Percentiles rank a stretch among this genome's conserved stretches.
Evolutionary conservation across 2,113 vertebrate genomes (phyloP).

Genomic region (Octodon degus): DNA sequence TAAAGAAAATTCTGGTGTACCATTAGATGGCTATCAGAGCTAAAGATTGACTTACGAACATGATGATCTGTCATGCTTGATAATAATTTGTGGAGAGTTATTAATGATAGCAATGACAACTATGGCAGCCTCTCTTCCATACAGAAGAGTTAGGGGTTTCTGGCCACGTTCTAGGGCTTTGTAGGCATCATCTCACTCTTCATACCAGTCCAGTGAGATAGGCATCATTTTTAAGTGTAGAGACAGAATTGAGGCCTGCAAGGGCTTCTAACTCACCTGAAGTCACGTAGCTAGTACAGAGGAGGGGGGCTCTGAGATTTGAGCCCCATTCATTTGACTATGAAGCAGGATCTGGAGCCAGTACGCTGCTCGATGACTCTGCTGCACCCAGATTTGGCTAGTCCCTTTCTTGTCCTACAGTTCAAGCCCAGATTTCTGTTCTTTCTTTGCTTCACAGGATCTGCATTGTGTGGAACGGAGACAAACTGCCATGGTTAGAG

Average conservation of each 20-base stretch:
- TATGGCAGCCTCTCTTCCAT: not conserved
- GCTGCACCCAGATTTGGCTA: not conserved
- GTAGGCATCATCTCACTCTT: not conserved
- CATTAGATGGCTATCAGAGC: not conserved
- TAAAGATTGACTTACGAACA: not conserved
- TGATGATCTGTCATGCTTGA: not conserved
- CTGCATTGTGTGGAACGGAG: not conserved
- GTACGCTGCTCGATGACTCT: rapidly evolving
- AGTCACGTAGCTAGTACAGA: not conserved
- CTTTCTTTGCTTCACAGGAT: not conserved
- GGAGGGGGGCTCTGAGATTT: conserved; percentile 38
- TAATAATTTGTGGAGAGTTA: not conserved
- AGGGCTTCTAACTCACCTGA: not conserved
- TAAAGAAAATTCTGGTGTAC: not conserved
- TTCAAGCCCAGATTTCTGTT: not conserved
- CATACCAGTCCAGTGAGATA: not conserved
- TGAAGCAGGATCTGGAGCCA: not conserved
- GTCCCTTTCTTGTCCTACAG: not conserved
- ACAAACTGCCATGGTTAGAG: not conserved
- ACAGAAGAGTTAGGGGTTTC: not conserved
- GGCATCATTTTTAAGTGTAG: not conserved
- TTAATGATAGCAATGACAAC: not conserved
- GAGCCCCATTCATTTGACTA: not conserved
- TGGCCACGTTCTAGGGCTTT: not conserved
- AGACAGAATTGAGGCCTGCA: not conserved